Percentiles rank a stretch among this genome's conserved stretches.
Evolutionary conservation across 2,797 vertebrate species (phyloP).

Genomic region (Pipistrellus pygmaeus): DNA sequence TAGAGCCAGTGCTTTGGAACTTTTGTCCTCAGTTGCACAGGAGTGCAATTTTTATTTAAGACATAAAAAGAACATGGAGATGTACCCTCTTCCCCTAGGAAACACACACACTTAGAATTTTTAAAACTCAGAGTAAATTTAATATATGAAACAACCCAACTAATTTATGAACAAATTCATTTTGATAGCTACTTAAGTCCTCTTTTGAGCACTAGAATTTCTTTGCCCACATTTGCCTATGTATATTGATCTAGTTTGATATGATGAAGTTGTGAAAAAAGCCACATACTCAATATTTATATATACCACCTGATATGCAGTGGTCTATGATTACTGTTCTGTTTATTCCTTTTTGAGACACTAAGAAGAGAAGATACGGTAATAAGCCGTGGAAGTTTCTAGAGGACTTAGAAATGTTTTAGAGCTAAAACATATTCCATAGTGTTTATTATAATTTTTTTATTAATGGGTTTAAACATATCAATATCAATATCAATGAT

Average conservation of each 20-base stretch:
- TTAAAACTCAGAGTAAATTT: background rate
- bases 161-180: slow-evolving; percentile 22
- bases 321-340: background rate
- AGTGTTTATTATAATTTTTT: slow-evolving; percentile 64
- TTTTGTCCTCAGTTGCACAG: background rate
- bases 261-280: slow-evolving; percentile 40
- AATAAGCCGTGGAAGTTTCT: background rate
- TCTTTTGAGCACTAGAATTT: slow-evolving; percentile 44
- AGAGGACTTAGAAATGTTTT: slow-evolving; percentile 52
- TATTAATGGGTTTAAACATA: slow-evolving; percentile 51
- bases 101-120: background rate
- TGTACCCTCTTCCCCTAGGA: background rate
- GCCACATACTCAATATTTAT: slow-evolving; percentile 34
- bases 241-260: slow-evolving; percentile 14
- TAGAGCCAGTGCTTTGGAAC: background rate
- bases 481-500: slow-evolving; percentile 50
- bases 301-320: background rate
- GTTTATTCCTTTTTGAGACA: slow-evolving; percentile 39
- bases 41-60: slow-evolving; percentile 53
- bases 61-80: background rate
- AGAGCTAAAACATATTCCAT: slow-evolving; percentile 56
- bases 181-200: slow-evolving; percentile 23
- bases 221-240: slow-evolving; percentile 41
- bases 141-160: slow-evolving; percentile 18
- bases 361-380: slow-evolving; percentile 33